Base-by-base conservation (phyloP, 1,140 invertebrate species). In the Ceratitis capitata region DNA sequence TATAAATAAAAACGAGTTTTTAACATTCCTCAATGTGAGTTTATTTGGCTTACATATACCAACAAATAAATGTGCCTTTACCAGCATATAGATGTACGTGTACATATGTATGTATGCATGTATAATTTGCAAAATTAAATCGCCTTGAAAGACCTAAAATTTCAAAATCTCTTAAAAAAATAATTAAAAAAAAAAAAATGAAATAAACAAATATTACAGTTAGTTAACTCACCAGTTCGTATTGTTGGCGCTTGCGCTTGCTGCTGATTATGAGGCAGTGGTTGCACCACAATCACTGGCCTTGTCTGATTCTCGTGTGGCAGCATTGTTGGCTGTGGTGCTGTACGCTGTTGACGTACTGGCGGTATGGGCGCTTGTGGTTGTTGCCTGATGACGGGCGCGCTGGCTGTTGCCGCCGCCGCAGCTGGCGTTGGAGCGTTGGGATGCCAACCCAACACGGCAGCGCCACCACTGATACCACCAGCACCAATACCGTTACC, bases 261-360 rank as follows among this genome's bases (percentile, higher is more conserved):
- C 84, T 85, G 87, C 49, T 86, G 56, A 14, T 56, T 56, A 53
- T 85, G 87, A 10, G 58, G 82, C n/a, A 83, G 74, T 26, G 86
- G 85, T 85, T 88, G 86, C 78, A 86, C 87, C 19, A 87, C 84
- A 64, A 86, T 78, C 10, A 64, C 85, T n/a, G 84, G 82, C 51
- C 39, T 53, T 83, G 82, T 45, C n/a, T 49, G 29, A 6, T 19
- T 29, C 9, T 51, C 32, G 19, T 83, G 82, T 32, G 10, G 82
- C n/a, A 16, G 23, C 19, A 23, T 14, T 45, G 19, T 56, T n/a
- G 19, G 51, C 51, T 56, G 51, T 47, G 45, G 74, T 49, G 82
- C 29, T 0, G 45, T 51, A 14, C 32, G 42, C 2, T 32, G 16
- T 35, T 42, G 49, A 5, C 42, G 29, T 29, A n/a, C 10, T 2